Base-by-base conservation (phyloP, 1,140 invertebrate species). In the Harlomillsia oculata region DNA sequence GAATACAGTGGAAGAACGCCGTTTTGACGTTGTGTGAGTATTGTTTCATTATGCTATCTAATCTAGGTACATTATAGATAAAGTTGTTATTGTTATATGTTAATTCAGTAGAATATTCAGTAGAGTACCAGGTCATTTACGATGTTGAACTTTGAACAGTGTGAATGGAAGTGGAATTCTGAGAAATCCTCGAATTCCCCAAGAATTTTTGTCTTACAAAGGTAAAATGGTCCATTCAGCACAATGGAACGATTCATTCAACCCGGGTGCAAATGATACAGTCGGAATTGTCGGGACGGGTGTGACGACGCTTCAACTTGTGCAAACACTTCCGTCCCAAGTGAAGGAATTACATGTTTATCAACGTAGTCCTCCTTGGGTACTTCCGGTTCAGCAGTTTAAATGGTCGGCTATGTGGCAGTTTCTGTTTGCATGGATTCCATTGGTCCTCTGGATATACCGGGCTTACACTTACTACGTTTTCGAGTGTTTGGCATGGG, bases 271-370 rank as follows among this genome's bases (percentile, higher is more conserved):
- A 48, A 43, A 55, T 20, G 57, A 64, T 51, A 21, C 20, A 0
- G 62, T 64, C 5, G 62, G 32, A 13, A 34, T 64, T 0, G 41
- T 64, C 3, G 62, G 62, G 3, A 60, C 40, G 21, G 62, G 62
- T 20, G 49, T 58, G 0, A 58, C 37, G 45, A 55, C 58, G 3
- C 29, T 60, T 5, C 62, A 64, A 43, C 45, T 64, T 9, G 48
- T 64, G 21, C 58, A 58, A 25, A 34, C 28, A 8, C 60, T 64
- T 26, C 54, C 43, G 2, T 21, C 32, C 0, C 30, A 51, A 50
- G 59, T 60, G 2, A 55, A 55, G 20, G 37, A 58, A 30, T 37
- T 64, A 5, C 45, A 57, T 26, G 18, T 39, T n/a, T 64, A 53
- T 25, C 56, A 57, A 39, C 16, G 62, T 44, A 30, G 55, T 18